Evolutionary conservation across 1,140 invertebrate genomes (phyloP).

Genomic region (Drosophila varians): DNA sequence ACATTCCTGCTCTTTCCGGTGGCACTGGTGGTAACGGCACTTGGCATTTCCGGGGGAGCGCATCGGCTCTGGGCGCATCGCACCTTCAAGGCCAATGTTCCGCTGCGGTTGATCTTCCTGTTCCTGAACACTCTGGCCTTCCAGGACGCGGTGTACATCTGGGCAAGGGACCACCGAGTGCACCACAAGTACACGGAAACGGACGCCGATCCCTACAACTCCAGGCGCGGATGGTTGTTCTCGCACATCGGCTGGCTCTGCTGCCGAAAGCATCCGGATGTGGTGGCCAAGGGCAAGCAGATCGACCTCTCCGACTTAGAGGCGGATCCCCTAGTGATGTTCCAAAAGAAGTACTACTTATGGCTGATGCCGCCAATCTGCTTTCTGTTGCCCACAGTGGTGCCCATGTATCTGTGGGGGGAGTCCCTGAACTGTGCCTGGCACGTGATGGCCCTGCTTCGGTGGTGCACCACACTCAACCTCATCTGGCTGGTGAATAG

Average conservation of each 20-base stretch:
- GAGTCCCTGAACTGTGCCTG: slow-evolving; percentile 92
- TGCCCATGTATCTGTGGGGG: slow-evolving; percentile 93
- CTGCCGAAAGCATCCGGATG: slow-evolving; percentile 94
- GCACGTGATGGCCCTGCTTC: slow-evolving; percentile 91
- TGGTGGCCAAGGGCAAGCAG: slow-evolving; percentile 92
- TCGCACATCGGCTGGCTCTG: slow-evolving; percentile 97
- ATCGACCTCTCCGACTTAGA: slow-evolving; percentile 95
- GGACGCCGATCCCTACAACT: slow-evolving; percentile 97
- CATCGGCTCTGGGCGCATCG: slow-evolving; percentile 97
- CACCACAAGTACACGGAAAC: slow-evolving; percentile 99
- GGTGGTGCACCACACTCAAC: slow-evolving; percentile 94
- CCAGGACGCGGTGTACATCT: slow-evolving; percentile 95
- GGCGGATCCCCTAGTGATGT: slow-evolving; percentile 91
- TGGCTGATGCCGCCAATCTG: slow-evolving; percentile 91
- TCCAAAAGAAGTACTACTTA: slow-evolving; percentile 94
- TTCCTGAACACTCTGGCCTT: slow-evolving; percentile 93
- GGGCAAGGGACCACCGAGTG: slow-evolving; percentile 96
- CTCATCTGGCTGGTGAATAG: slow-evolving; percentile 98
- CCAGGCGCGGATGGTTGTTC: slow-evolving; percentile 97
- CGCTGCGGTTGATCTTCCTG: slow-evolving; percentile 90
- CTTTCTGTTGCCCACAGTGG: slow-evolving; percentile 92
- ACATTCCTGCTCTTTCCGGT: slow-evolving; percentile 84
- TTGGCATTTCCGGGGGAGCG: slow-evolving; percentile 96
- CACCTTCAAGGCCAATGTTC: slow-evolving; percentile 96
- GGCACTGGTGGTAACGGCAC: slow-evolving; percentile 85